Base-by-base conservation (phyloP, 2,113 vertebrate genomes). In the Fregata magnificens region DNA sequence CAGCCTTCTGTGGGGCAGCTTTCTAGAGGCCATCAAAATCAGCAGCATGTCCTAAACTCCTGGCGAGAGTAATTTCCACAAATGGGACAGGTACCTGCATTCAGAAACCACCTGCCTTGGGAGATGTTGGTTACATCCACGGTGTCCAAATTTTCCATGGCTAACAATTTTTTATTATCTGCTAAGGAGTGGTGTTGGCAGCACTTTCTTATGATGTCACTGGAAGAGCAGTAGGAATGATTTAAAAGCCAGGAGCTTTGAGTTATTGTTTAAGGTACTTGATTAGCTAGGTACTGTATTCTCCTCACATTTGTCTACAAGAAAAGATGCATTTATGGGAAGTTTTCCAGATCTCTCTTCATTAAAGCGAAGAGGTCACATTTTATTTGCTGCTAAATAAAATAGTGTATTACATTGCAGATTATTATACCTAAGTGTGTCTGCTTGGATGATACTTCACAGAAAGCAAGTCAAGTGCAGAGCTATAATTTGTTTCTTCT, bases 361-460 rank as follows among this genome's bases (percentile, higher is more conserved):
- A 97, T 94, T 97, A 96, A 97, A 97, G 81, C 77, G 90, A 82
- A 92, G 61, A 85, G 91, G 76, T 95, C 93, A 86, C 71, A 84
- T 97, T 97, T 97, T 96, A 92, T 95, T 89, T 92, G 62, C 82
- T 94, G 96, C 81, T 97, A 93, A 94, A 93, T 95, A 96, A 96
- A 97, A 96, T 44, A 96, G 82, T 91, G 25, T 87, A 67, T 95
- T 96, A 86, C 78, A 81, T 71, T 93, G 61, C 34, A 91, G 63
- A 55, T 97, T 95, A 86, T 61, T 85, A 78, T 86, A 91, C 65
- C 87, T 94, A 77, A 93, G 45, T 89, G 73, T 95, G 83, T 92
- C 89, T 97, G 73, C 87, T 91, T 97, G 82, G 73, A 93, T 9
- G 13, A 80, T 87, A 87, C 73, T 96, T 96, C 83, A 95, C 83